A percentile compares a stretch with the other conserved stretches of the same genome.
phyloP scores from a whole-genome alignment of 2,888 invertebrate species.

The Drosophila phalerata region DNA sequence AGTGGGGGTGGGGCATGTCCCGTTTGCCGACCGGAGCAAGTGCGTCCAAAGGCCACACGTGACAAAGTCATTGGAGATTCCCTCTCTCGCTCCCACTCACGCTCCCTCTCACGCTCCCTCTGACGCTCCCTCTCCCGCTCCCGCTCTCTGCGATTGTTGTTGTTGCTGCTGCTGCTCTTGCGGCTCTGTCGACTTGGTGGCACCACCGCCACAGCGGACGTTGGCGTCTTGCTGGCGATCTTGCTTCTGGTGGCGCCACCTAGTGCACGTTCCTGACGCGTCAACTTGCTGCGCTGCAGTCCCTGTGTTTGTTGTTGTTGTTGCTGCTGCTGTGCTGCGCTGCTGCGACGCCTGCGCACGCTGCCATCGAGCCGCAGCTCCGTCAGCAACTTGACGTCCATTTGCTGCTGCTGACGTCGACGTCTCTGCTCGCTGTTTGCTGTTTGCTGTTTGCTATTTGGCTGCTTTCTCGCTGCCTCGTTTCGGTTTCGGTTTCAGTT shows the following conservation, averaged over 20 bases:
- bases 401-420: conserved; percentile 16
- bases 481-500: conserved; percentile 81
- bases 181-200: conserved; percentile 13
- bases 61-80: neutral
- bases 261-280: conserved; percentile 12
- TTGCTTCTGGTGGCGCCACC: conserved; percentile 14
- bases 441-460: conserved; percentile 16
- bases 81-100: neutral
- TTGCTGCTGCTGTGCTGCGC: neutral
- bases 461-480: conserved; percentile 37
- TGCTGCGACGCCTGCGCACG: conserved; percentile 51
- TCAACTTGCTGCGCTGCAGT: neutral
- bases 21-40: neutral
- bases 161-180: neutral
- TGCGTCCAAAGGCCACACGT: conserved; percentile 33
- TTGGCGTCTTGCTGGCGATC: neutral
- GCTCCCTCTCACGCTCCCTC: neutral
- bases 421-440: conserved; percentile 21
- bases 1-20: neutral
- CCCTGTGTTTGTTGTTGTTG: neutral
- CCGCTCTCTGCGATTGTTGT: neutral
- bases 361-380: conserved; percentile 28
- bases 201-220: conserved; percentile 20
- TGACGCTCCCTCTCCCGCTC: neutral
- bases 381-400: conserved; percentile 25